Percentiles rank a stretch among this genome's conserved stretches.
These are phyloP conservation scores for Forbesichthys papilliferus DNA, from an alignment of 2,113 vertebrate species.

Conservation along the genomic window DNA sequence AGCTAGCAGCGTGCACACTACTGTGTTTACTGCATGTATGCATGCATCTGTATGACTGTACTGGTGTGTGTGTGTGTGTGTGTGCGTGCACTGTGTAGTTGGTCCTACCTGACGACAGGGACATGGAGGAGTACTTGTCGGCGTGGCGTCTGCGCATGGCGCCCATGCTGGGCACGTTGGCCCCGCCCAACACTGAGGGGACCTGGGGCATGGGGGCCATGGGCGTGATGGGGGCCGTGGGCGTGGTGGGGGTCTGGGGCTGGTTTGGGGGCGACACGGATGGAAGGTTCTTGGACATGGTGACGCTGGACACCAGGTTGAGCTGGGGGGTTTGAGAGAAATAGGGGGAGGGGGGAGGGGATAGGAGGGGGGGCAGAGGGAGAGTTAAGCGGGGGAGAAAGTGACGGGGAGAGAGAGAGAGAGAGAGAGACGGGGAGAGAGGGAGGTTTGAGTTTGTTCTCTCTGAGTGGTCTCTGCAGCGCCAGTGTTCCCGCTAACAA, in stretches of 20 bases:
- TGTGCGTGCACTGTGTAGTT: slow-evolving; percentile 56
- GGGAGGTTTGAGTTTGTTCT: slow-evolving; percentile 78
- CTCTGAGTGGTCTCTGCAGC: slow-evolving; percentile 80
- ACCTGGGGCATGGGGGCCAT: slow-evolving; percentile 98
- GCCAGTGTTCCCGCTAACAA: slow-evolving; percentile 97
- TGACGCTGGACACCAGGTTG: slow-evolving; percentile 98
- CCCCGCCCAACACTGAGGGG: slow-evolving; percentile 95
- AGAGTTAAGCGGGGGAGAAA: slow-evolving; percentile 55
- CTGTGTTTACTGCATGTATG: background rate
- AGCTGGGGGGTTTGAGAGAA: slow-evolving; percentile 77
- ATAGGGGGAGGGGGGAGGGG: slow-evolving; percentile 21
- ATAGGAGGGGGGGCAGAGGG: slow-evolving; percentile 50
- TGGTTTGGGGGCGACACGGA: slow-evolving; percentile 96
- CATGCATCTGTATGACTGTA: too few relatives aligned
- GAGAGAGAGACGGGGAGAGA: slow-evolving; percentile 37
- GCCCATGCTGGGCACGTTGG: slow-evolving; percentile 96
- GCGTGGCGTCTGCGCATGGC: slow-evolving; percentile 98
- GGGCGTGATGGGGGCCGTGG: slow-evolving; percentile 95
- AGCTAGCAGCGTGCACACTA: too few relatives aligned
- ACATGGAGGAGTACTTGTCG: slow-evolving; percentile 96
- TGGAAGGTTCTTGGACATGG: slow-evolving; percentile 99
- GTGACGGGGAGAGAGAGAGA: slow-evolving; percentile 46
- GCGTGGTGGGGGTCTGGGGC: slow-evolving; percentile 99
- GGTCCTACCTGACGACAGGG: slow-evolving; percentile 95
- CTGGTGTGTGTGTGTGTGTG: slow-evolving; percentile 10